phyloP scores from a whole-genome alignment of 2,888 invertebrate genomes.

The Hemistola chrysoprasaria region DNA sequence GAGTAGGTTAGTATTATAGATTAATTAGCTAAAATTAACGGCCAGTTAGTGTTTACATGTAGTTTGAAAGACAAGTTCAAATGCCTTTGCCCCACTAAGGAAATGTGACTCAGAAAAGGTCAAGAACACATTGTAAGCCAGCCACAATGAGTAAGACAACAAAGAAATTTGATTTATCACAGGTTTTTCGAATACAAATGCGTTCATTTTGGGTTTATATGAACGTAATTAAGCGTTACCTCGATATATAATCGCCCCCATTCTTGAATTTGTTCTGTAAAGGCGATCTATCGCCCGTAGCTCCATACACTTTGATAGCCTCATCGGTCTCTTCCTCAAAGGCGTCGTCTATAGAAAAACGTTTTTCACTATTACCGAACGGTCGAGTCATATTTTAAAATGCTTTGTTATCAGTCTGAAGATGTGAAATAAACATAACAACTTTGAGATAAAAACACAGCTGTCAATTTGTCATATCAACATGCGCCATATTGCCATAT shows the following conservation, averaged over 20 bases:
- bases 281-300: conserved; percentile 87
- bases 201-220: not conserved
- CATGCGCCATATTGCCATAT: conserved; percentile 72
- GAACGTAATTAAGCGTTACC: conserved; percentile 43
- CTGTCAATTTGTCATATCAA: conserved; percentile 76
- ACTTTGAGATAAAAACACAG: conserved; percentile 64
- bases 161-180: conserved; percentile 32
- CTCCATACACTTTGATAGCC: conserved; percentile 90
- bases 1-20: conserved; percentile 34
- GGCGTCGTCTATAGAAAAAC: conserved; percentile 92
- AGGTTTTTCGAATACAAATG: not conserved
- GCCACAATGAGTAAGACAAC: conserved; percentile 35
- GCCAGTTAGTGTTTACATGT: conserved; percentile 44
- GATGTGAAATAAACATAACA: conserved; percentile 68
- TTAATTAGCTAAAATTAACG: conserved; percentile 46
- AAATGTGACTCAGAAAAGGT: conserved; percentile 64
- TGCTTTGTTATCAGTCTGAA: conserved; percentile 45
- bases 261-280: conserved; percentile 77
- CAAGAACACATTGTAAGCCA: conserved; percentile 49
- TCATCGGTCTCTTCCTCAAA: conserved; percentile 94
- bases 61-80: conserved; percentile 48
- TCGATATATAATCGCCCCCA: conserved; percentile 66
- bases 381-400: conserved; percentile 74
- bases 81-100: conserved; percentile 62
- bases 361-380: conserved; percentile 80